A percentile compares a stretch with the other conserved stretches of the same genome.
Evolutionary conservation across 2,797 vertebrate species (phyloP).

Genomic region (Nasua narica): DNA sequence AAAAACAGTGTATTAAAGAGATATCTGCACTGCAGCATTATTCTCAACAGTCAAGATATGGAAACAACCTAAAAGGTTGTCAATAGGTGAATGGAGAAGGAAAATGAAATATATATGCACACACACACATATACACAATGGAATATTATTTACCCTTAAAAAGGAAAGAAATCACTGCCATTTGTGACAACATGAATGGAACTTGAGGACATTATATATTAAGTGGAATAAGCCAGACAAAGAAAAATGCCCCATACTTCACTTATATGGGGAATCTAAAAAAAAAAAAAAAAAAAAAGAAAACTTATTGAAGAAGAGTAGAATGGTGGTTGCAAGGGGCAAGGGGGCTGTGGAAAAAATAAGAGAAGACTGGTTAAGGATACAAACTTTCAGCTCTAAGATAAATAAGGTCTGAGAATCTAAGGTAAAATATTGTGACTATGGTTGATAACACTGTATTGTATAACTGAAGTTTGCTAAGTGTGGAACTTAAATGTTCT

Average conservation of each 20-base stretch:
- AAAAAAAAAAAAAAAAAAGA: not conserved
- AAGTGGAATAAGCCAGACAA: not conserved
- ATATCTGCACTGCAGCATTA: not conserved
- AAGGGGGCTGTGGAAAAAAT: not conserved
- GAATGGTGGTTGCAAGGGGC: not conserved
- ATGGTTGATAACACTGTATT: not conserved
- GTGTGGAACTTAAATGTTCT: not conserved
- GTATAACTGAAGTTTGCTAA: not conserved
- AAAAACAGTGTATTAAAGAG: not conserved
- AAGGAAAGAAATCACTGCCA: not conserved
- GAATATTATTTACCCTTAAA: not conserved
- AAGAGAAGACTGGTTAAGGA: not conserved
- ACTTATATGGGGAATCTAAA: not conserved
- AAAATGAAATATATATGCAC: not conserved
- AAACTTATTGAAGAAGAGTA: not conserved
- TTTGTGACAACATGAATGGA: not conserved
- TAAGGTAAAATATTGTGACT: not conserved
- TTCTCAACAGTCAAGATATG: not conserved
- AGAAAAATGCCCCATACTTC: not conserved
- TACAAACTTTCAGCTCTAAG: not conserved
- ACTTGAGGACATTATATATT: not conserved
- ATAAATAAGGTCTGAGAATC: not conserved
- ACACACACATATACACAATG: not conserved
- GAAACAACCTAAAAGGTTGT: not conserved
- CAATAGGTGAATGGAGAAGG: not conserved